phyloP scores from a whole-genome alignment of 1,140 invertebrate genomes.

The Zeugodacus cucurbitae region DNA sequence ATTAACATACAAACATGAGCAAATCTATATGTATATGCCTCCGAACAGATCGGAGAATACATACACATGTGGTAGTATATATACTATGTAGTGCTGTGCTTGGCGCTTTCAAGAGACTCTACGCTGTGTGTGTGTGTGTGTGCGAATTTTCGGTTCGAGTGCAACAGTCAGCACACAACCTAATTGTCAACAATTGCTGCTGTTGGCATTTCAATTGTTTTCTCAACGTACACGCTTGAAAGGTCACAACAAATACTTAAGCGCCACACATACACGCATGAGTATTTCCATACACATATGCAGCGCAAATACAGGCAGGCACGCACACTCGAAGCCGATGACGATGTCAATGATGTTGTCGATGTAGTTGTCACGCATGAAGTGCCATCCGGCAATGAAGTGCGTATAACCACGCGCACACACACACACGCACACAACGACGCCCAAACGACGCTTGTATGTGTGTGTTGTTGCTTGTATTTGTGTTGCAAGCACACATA shows the following conservation, averaged over 20 bases:
- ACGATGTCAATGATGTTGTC: slow-evolving; percentile 35
- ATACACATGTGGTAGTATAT: too few relatives aligned
- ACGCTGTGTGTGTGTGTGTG: too few relatives aligned
- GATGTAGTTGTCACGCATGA: slow-evolving; percentile 29
- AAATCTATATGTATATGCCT: too few relatives aligned
- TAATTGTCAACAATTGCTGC: slow-evolving; percentile 32
- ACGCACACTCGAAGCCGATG: not conserved
- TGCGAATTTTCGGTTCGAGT: slow-evolving; percentile 5
- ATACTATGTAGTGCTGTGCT: too few relatives aligned
- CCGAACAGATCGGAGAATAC: too few relatives aligned
- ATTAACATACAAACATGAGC: not conserved
- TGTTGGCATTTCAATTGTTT: slow-evolving; percentile 27
- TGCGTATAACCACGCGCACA: not conserved
- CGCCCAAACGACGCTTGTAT: not conserved
- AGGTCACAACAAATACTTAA: slow-evolving; percentile 24
- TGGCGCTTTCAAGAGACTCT: not conserved
- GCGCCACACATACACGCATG: not conserved
- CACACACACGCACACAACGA: not conserved
- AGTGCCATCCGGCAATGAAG: slow-evolving; percentile 28
- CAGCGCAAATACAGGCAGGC: not conserved
- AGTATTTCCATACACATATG: not conserved
- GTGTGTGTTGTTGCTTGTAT: not conserved
- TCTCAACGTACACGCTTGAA: slow-evolving; percentile 7
- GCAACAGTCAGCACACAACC: not conserved
- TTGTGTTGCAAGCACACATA: not conserved